phyloP scores from a whole-genome alignment of 2,888 invertebrate species.

The Syritta pipiens region DNA sequence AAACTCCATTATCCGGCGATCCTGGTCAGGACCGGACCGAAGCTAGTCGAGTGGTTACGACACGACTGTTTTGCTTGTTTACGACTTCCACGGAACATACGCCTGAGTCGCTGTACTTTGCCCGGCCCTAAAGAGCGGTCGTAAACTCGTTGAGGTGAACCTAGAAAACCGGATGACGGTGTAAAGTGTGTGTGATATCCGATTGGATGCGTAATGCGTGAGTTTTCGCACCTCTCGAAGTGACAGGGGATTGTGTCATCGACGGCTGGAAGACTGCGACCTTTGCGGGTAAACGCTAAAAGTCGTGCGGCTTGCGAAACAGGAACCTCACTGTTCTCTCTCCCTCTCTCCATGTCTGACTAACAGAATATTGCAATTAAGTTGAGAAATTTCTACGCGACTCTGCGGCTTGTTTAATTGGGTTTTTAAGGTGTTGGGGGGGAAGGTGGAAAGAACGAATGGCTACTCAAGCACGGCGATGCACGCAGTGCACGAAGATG shows the following conservation, averaged over 20 bases:
- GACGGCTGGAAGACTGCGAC: not conserved
- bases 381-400: not conserved
- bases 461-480: too few species aligned
- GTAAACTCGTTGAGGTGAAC: not conserved
- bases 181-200: not conserved
- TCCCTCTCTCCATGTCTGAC: not conserved
- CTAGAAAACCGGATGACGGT: not conserved
- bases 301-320: constrained; percentile 2
- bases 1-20: not conserved
- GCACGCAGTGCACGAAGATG: constrained; percentile 7
- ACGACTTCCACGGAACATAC: not conserved
- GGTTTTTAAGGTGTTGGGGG: not conserved
- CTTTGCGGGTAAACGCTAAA: constrained; percentile 9
- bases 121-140: too few species aligned
- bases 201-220: constrained; percentile 5
- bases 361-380: constrained; percentile 5
- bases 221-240: constrained; percentile 1
- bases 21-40: not conserved
- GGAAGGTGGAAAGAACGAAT: too few species aligned
- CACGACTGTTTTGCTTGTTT: constrained; percentile 4
- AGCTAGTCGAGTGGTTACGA: not conserved
- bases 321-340: not conserved
- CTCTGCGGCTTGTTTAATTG: constrained; percentile 8
- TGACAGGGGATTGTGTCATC: not conserved
- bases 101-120: too few species aligned